Percentiles rank a stretch among this genome's conserved stretches.
These are phyloP conservation scores for Myotis lucifugus DNA, from an alignment of 2,113 vertebrate species.

Conservation along the genomic window DNA sequence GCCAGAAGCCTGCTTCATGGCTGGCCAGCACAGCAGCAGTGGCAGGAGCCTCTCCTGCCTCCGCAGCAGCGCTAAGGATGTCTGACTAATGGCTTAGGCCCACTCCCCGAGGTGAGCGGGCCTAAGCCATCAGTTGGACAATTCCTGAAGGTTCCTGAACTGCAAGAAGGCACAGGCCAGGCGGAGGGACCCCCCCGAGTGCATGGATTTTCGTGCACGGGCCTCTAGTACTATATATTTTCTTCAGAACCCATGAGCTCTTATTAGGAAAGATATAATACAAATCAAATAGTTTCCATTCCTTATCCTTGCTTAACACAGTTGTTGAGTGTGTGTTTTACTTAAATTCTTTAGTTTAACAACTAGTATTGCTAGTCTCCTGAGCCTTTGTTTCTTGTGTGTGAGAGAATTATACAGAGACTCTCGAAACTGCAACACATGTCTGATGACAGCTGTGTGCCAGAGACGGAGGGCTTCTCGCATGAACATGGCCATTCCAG, in stretches of 20 bases:
- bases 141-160: too few relatives aligned
- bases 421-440: neutral
- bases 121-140: too few relatives aligned
- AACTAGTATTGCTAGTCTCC: neutral
- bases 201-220: too few relatives aligned
- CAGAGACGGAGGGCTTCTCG: neutral
- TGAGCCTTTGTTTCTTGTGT: neutral
- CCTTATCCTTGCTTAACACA: neutral
- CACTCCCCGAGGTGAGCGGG: too few relatives aligned
- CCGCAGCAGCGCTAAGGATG: too few relatives aligned
- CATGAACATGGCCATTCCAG: neutral
- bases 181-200: too few relatives aligned
- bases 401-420: neutral
- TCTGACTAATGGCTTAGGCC: too few relatives aligned
- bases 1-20: too few relatives aligned
- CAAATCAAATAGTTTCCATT: neutral
- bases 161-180: too few relatives aligned
- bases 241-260: neutral
- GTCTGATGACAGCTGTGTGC: neutral
- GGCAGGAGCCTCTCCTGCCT: too few relatives aligned
- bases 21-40: too few relatives aligned
- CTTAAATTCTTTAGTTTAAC: neutral
- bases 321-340: constrained; percentile 1
- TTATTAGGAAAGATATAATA: neutral
- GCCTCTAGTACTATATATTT: neutral